These are phyloP conservation scores for Schizothorax lantsangensis DNA, from an alignment of 2,797 vertebrate species.

Conservation along the genomic window DNA sequence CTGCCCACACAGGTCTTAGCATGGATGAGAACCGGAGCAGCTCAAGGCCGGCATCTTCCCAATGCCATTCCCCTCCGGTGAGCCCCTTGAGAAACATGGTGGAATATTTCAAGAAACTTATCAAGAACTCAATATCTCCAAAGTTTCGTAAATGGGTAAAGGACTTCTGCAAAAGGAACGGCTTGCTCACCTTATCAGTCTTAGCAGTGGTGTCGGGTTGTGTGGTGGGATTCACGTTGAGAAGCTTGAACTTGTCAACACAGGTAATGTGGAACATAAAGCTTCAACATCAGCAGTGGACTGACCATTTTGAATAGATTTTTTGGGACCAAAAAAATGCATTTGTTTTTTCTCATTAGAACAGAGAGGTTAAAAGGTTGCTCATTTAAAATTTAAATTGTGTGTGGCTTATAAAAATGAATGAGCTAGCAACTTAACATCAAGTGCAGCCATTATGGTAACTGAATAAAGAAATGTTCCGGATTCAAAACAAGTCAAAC, in stretches of 20 bases:
- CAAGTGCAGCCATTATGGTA: not conserved
- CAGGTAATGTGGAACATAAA: conserved; percentile 73
- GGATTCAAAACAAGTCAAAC: not conserved
- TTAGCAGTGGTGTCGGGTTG: conserved; percentile 85
- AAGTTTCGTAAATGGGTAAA: conserved; percentile 68
- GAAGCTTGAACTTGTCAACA: conserved; percentile 81
- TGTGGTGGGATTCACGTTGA: conserved; percentile 81
- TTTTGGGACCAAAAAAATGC: not conserved
- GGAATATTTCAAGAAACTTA: conserved; percentile 68
- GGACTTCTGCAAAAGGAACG: conserved; percentile 83
- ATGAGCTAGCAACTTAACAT: not conserved
- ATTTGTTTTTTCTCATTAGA: not conserved
- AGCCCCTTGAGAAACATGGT: conserved; percentile 65
- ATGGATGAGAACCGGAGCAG: conserved; percentile 48
- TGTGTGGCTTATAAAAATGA: not conserved
- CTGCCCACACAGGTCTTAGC: conserved; percentile 61
- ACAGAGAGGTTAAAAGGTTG: not conserved
- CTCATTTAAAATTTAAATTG: not conserved
- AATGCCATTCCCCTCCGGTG: not conserved
- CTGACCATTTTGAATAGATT: not conserved
- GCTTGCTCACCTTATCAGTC: conserved; percentile 85
- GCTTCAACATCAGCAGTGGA: not conserved
- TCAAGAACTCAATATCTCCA: conserved; percentile 54
- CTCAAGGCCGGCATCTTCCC: conserved; percentile 36
- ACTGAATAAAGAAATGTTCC: not conserved